Evolutionary conservation across 2,113 vertebrate genomes (phyloP), one percentile per base, ranked within the genome.

Genomic region (Anser cygnoides): DNA sequence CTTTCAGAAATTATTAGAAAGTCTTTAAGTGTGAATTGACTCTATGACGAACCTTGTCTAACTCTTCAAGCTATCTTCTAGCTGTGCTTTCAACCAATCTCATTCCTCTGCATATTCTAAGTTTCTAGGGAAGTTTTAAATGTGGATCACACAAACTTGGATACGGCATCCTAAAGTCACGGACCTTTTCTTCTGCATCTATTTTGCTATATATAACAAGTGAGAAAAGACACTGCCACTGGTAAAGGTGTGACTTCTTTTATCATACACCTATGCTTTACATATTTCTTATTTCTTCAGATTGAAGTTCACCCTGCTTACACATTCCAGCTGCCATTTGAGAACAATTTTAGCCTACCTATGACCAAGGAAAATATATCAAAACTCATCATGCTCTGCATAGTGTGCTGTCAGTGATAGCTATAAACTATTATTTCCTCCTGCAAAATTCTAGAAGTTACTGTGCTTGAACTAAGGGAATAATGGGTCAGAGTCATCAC

Each of bases 241-340:
- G 20, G 35, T 65, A 22, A 50, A 88, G 39, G 41, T 8, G 22
- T 2, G 31, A 20, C 31, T 17, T 65, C 59, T 33, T 20, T 6
- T 44, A 43, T 75, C 3, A 11, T 12, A n/a, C 13, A 18, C 18
- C 35, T 41, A 11, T 5, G 43, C 33, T 72, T 63, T 19, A 16
- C 1, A 0, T 46, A 13, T 19, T 31, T 23, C 31, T 21, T 68
- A 10, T 13, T 52, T 67, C 39, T 50, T 71, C 4, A 0, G 49
- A 8, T 25, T 28, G 28, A 2, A 17, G 16, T 25, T 28, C 43
- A 14, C 9, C 3, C 29, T 46, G 44, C 39, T 33, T 20, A 39
- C 33, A 13, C 3, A 29, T 73, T 58, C 10, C 12, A 28, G 5
- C 1, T 54, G 41, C 23, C 93, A 26, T 55, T 43, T 58, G 11